Base-by-base conservation (phyloP, 2,797 vertebrate species). In the Merluccius polli region DNA sequence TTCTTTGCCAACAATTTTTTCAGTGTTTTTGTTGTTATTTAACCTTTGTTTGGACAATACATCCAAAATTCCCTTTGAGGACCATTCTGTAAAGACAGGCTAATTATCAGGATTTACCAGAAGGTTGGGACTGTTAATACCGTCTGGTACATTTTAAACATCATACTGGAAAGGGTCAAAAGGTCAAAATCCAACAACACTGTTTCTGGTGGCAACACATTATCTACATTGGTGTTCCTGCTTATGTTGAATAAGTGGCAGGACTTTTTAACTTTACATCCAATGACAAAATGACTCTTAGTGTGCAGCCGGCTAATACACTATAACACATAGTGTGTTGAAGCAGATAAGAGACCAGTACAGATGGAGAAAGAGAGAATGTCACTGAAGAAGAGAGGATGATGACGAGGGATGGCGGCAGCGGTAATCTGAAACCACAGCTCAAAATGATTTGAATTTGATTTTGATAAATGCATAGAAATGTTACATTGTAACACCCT, bases 11-110 rank as follows among this genome's bases (percentile, higher is more conserved):
- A 72, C 73, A 35, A 27, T 13, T 83, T 83, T 75, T 79, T 80
- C 9, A 80, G 71, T 48, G 32, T 78, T 72, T 72, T 44, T 77
- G 74, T 80, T 85, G 74, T 75, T 33, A 72, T 83, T 82, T 86
- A 84, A 91, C 86, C 88, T 88, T 89, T 88, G 70, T 79, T 77
- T 85, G 72, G 79, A 80, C 86, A 79, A 77, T 77, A 73, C 79
- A 86, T 89, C 29, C 78, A 35, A 70, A 78, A 89, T 89, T 86
- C 86, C 76, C 77, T 87, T 85, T 87, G 18, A 70, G 18, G 0
- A 0, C 69, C 6, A 69, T 82, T 44, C 35, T 77, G 70, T n/a
- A 71, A 33, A 38, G 32, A 10, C 77, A 84, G 48, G 48, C 52
- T 63, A 63, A 63, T 63, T 63, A 27, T 63, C 52, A 63, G 52